A percentile compares a stretch with the other conserved stretches of the same genome.
These are phyloP conservation scores for Actinia equina DNA, from an alignment of 64 coral and sea anemone genomes.

Conservation along the genomic window DNA sequence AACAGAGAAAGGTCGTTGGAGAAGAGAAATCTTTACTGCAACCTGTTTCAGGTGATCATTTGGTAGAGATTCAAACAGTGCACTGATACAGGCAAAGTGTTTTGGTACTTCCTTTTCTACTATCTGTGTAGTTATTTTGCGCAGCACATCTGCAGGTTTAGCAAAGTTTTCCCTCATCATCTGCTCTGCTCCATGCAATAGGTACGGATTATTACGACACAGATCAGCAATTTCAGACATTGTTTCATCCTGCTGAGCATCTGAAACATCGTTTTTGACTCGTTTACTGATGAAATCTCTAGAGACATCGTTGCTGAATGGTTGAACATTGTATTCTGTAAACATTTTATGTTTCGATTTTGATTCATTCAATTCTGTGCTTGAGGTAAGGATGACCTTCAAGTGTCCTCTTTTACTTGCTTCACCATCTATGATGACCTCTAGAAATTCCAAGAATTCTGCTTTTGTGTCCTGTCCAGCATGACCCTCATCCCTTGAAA, in stretches of 20 bases:
- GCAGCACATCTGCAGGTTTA: not conserved
- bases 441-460: not conserved
- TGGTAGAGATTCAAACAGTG: not conserved
- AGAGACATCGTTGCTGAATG: not conserved
- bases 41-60: constrained; percentile 10
- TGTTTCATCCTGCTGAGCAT: not conserved
- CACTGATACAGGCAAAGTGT: not conserved
- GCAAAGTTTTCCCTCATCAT: constrained; percentile 23
- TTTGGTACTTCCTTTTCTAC: not conserved
- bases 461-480: not conserved
- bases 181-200: constrained; percentile 11
- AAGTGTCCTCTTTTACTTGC: not conserved
- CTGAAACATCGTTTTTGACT: not conserved
- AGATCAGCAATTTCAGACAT: not conserved
- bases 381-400: constrained; percentile 32
- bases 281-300: not conserved
- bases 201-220: constrained; percentile 17
- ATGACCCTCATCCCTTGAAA: not conserved
- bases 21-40: constrained; percentile 22
- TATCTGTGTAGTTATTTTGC: constrained; percentile 23
- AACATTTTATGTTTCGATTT: not conserved
- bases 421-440: not conserved
- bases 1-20: constrained; percentile 7
- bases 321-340: constrained; percentile 4
- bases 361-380: not conserved